Evolutionary conservation across 2,797 vertebrate species (phyloP), one percentile per base, ranked within the genome.

Genomic region (Eptatretus atami): DNA sequence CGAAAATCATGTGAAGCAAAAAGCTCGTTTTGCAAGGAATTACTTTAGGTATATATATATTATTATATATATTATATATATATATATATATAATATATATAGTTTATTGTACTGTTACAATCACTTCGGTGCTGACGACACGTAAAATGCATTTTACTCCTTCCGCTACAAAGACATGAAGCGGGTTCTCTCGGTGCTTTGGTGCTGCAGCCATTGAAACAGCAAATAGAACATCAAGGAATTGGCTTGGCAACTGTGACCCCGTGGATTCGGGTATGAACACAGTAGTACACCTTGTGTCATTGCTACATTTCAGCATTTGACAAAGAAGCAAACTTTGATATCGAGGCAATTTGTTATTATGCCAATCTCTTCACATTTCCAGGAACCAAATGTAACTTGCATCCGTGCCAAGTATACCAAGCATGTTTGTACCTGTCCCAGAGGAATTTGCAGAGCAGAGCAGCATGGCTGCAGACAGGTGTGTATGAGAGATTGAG

Each of bases 201-300:
- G 73, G 90, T 85, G 71, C 86, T 96, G 86, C 92, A 96, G 75
- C 76, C 94, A 70, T 90, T 92, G 87, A 98, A 92, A 80, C 81
- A 82, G 67, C 90, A 98, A 76, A 79, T 95, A 73, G 92, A 95
- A 70, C 88, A 95, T 72, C 92, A 98, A 71, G 94, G 83, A 77
- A 96, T 86, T 66, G 85, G 85, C 52, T 90, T 87, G 11, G 87
- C 94, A 75, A 93, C 88, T 80, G 86, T 95, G 79, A 86, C 81
- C 80, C 93, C 77, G 71, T 92, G 92, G 88, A 98, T 69, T 84
- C 83, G 66, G 90, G 90, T 93, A 73, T 76, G 78, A 76, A 73
- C 68, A 65, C 69, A n/a, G 55, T 14, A 3, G 12, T 25, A 61
- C 25, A 10, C n/a, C 57, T 25, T 61, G 31, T 44, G 2, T 44